Evolutionary conservation across 1,140 invertebrate genomes (phyloP).

Genomic region (Lepidurus packardi): DNA sequence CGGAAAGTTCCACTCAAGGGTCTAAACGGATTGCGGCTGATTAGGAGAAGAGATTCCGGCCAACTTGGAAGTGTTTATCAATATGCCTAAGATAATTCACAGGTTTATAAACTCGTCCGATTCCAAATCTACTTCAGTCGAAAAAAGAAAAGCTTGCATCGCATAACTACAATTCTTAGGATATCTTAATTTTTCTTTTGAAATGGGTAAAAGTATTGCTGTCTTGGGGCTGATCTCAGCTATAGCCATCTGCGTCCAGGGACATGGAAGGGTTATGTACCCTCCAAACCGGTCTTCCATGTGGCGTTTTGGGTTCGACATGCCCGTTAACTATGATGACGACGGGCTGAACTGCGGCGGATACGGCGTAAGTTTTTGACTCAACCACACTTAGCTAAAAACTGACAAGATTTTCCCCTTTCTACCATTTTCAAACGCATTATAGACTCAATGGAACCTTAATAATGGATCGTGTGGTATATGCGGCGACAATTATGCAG

Average conservation of each 20-base stretch:
- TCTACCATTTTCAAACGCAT: not conserved
- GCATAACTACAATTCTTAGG: not conserved
- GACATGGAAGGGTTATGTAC: constrained; percentile 44
- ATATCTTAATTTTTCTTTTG: not conserved
- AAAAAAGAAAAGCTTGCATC: not conserved
- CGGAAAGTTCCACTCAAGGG: too few relatives aligned
- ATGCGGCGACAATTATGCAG: constrained; percentile 15
- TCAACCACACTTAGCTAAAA: not conserved
- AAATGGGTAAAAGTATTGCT: not conserved
- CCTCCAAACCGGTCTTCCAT: constrained; percentile 44
- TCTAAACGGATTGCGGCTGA: not conserved
- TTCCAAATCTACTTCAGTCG: not conserved
- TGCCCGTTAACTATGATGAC: constrained; percentile 43
- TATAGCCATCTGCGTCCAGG: constrained; percentile 28
- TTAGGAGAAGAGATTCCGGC: not conserved
- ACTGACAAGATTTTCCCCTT: not conserved
- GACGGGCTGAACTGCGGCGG: constrained; percentile 40
- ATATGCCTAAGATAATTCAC: constrained; percentile 3
- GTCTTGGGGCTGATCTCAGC: not conserved
- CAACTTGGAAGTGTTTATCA: not conserved
- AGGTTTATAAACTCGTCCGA: not conserved
- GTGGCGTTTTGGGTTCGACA: constrained; percentile 42
- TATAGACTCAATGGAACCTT: constrained; percentile 17
- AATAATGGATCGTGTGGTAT: constrained; percentile 5
- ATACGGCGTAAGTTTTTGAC: constrained; percentile 37